Conservation (phyloP, 92 coral and sea anemone genomes). For the Palythoa grandis region DNA sequence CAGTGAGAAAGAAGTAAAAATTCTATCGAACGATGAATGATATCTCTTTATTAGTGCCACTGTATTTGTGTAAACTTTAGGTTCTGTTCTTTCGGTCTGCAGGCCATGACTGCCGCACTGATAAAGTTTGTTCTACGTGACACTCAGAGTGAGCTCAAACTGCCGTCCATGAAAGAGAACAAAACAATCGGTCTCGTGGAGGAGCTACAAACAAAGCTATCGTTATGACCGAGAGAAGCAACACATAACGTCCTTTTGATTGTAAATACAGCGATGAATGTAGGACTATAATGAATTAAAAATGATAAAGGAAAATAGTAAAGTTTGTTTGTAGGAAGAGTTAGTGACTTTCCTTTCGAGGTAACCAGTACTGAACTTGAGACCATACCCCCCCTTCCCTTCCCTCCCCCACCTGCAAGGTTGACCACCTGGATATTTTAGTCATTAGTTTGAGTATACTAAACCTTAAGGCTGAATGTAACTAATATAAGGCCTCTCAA, state of each 20-base stretch:
- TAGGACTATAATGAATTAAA: not conserved
- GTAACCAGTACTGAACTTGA: no score
- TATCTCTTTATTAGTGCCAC: not conserved
- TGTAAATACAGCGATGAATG: not conserved
- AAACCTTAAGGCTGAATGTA: no score
- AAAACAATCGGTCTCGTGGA: not conserved
- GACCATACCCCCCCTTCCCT: no score
- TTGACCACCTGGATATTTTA: no score
- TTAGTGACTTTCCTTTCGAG: not conserved
- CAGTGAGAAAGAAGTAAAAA: not conserved
- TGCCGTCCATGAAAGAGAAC: not conserved
- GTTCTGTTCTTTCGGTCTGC: not conserved
- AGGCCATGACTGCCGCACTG: constrained; percentile 4
- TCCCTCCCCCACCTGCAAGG: no score
- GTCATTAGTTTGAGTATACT: no score
- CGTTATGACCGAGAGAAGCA: not conserved
- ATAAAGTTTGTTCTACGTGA: not conserved
- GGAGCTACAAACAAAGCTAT: not conserved
- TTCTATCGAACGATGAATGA: not conserved
- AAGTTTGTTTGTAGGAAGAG: not conserved
- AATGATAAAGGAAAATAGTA: not conserved
- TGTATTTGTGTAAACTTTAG: not conserved
- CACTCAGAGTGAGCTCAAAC: not conserved
- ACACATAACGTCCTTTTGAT: not conserved
- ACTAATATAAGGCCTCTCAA: no score